Base-by-base conservation (phyloP, 2,797 vertebrate genomes). In the Toxotes lorentzi region DNA sequence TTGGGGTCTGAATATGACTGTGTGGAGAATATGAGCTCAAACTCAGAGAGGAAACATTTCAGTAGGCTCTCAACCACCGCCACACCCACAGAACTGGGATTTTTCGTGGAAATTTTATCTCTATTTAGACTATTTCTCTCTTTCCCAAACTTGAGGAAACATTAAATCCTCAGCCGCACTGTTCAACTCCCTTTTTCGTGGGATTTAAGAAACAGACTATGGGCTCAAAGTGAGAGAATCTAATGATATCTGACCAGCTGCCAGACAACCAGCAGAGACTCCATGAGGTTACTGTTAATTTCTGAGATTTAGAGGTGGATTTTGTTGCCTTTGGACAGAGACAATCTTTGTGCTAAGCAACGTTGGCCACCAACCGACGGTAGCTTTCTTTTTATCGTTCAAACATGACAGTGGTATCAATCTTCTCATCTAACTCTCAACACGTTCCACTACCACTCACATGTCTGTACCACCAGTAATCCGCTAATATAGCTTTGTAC, bases 1-100 rank as follows among this genome's bases (percentile, higher is more conserved):
- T 91, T 76, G 17, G 86, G 91, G 86, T 79, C 78, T 65, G 88
- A 87, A 81, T 85, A 77, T 88, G 89, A 92, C 84, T 23, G 71
- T 51, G 78, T 71, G 74, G 84, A 88, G 83, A 88, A 76, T 72
- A 89, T 85, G 83, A 84, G 84, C 79, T 87, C 76, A 76, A 80
- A 81, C 16, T 63, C 63, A 27, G 67, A 80, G 70, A 88, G 86
- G 83, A 89, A 90, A 90, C 73, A 48, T 78, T 88, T 86, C 67
- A 64, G 75, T 67, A 60, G 64, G 27, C 69, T 86, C 73, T 58
- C 35, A 73, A 45, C 70, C 74, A 71, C 69, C 65, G 76, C 90
- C 89, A 89, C 89, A 87, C 90, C 91, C 88, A 79, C 35, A 74
- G 56, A 82, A 40, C 80, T 57, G 83, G 82, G 73, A 73, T 56